phyloP scores from a whole-genome alignment of 2,888 invertebrate genomes.

The Calliopum simillimum region DNA sequence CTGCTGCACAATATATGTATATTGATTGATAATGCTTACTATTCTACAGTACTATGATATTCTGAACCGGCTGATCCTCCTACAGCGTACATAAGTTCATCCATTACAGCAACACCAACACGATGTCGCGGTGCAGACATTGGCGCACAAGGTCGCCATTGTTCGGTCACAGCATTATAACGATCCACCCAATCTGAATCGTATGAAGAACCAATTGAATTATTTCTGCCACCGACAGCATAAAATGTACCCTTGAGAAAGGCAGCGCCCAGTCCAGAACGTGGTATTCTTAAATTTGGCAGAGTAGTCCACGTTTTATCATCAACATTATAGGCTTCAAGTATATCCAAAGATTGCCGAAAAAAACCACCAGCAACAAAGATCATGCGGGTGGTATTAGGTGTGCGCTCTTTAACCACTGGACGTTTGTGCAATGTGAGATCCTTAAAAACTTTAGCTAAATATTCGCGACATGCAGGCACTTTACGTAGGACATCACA shows the following conservation, averaged over 20 bases:
- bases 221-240: constrained; percentile 93
- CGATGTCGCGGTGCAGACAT: constrained; percentile 91
- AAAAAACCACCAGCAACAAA: constrained; percentile 93
- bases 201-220: constrained; percentile 87
- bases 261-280: constrained; percentile 89
- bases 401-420: constrained; percentile 85
- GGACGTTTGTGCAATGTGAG: constrained; percentile 89
- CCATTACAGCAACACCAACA: constrained; percentile 94
- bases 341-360: constrained; percentile 84
- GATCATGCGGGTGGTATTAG: constrained; percentile 89
- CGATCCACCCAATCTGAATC: constrained; percentile 85
- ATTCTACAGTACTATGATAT: constrained; percentile 91
- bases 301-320: constrained; percentile 87
- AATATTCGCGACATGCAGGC: constrained; percentile 89
- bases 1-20: neutral
- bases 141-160: constrained; percentile 88
- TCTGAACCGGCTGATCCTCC: constrained; percentile 89
- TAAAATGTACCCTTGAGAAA: constrained; percentile 90
- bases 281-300: constrained; percentile 85
- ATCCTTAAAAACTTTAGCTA: constrained; percentile 91
- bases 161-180: constrained; percentile 87
- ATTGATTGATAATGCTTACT: constrained; percentile 71
- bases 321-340: constrained; percentile 90
- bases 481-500: constrained; percentile 89
- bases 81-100: constrained; percentile 89